These are phyloP conservation scores for Gyps fulvus DNA, from an alignment of 2,113 vertebrate genomes.

Conservation along the genomic window DNA sequence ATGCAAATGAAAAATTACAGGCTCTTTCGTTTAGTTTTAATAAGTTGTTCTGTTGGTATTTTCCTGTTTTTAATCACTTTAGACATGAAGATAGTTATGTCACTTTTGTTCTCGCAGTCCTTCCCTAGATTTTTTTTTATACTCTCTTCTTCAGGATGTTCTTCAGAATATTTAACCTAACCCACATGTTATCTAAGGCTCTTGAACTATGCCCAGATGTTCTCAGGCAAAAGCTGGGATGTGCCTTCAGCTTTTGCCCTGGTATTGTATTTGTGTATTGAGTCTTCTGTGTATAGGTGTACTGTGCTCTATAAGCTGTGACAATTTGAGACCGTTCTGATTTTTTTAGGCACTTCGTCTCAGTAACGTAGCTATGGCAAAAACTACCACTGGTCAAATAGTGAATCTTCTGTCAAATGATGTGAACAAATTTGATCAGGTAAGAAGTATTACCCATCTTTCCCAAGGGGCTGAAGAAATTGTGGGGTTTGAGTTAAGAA, in stretches of 20 bases:
- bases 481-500: background rate
- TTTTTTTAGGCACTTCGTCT: constrained; percentile 84
- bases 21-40: background rate
- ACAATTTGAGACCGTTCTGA: background rate
- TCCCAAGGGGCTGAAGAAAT: background rate
- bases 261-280: background rate
- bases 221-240: background rate
- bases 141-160: background rate
- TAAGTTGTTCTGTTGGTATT: background rate
- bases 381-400: constrained; percentile 95
- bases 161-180: background rate
- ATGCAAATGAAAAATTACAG: background rate
- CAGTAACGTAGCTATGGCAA: constrained; percentile 85
- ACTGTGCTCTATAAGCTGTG: background rate
- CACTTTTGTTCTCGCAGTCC: background rate
- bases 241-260: background rate
- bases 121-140: background rate
- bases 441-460: constrained; percentile 29
- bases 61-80: background rate
- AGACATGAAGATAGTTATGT: background rate
- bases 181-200: background rate
- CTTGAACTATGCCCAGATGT: background rate
- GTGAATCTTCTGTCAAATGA: constrained; percentile 97
- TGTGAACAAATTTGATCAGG: constrained; percentile 96
- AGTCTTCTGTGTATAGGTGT: background rate